phyloP scores from a whole-genome alignment of 2,797 vertebrate genomes.

The Pelochelys cantorii region DNA sequence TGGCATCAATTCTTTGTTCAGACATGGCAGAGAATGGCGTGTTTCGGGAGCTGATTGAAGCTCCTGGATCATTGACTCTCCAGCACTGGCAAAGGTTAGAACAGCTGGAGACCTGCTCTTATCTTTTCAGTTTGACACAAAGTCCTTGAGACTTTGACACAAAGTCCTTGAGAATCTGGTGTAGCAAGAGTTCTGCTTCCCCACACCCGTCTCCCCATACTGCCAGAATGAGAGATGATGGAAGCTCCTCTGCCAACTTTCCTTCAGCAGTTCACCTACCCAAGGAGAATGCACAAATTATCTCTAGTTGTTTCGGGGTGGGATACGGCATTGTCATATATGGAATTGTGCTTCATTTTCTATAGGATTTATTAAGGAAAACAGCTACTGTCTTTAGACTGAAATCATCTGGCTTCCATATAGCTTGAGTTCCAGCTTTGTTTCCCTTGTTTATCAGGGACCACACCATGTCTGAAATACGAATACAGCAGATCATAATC shows the following conservation, averaged over 20 bases:
- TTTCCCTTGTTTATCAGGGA: accelerated
- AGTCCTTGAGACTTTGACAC: too few species aligned
- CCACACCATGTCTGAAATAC: accelerated
- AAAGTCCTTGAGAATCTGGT: background rate
- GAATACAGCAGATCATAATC: too few species aligned
- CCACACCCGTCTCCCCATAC: too few species aligned
- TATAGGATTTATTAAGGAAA: background rate
- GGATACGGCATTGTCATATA: background rate
- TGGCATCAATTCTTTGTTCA: background rate
- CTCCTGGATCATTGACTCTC: background rate
- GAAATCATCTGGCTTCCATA: background rate
- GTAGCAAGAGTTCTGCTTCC: background rate
- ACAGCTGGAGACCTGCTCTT: background rate
- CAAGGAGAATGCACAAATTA: background rate
- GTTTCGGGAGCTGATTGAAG: background rate
- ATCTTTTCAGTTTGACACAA: background rate
- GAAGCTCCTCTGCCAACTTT: background rate
- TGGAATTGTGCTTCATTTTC: background rate
- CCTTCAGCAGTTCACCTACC: background rate
- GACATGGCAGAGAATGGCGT: background rate
- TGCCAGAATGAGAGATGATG: background rate
- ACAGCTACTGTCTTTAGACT: background rate
- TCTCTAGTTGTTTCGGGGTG: background rate
- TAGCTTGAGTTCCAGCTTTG: background rate
- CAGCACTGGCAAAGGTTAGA: background rate